A percentile compares a stretch with the other conserved stretches of the same genome.
phyloP scores from a whole-genome alignment of 2,888 invertebrate genomes.

The Microctonus hyperodae region DNA sequence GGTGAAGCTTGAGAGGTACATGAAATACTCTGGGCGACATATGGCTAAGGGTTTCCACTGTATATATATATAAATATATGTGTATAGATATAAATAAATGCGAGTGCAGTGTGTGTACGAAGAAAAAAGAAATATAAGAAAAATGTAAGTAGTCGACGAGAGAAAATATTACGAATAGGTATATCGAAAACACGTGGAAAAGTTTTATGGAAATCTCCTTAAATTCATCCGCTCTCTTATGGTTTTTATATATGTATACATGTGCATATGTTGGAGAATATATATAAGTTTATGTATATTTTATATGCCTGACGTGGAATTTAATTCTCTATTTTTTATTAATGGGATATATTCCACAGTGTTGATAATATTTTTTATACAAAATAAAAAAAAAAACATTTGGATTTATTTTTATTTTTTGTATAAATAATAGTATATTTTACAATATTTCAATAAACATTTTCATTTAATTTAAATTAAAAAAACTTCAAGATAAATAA shows the following conservation, averaged over 20 bases:
- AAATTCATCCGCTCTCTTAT: neutral
- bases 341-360: neutral
- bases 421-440: neutral
- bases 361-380: neutral
- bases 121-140: constrained; percentile 10
- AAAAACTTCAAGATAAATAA: too few relatives aligned
- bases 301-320: too few relatives aligned
- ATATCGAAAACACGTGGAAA: constrained; percentile 28
- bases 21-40: constrained; percentile 20
- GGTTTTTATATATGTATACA: neutral
- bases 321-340: neutral
- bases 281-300: too few relatives aligned
- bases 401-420: neutral
- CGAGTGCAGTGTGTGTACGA: neutral
- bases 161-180: constrained; percentile 33
- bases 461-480: too few relatives aligned
- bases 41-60: neutral
- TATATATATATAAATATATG: neutral
- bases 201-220: constrained; percentile 40
- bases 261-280: too few relatives aligned
- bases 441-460: neutral
- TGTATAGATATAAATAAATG: too few relatives aligned
- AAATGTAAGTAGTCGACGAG: neutral
- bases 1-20: constrained; percentile 7
- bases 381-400: neutral